Evolutionary conservation across 2,797 vertebrate species (phyloP), one percentile per base, ranked within the genome.

Genomic region (Argyrosomus regius): DNA sequence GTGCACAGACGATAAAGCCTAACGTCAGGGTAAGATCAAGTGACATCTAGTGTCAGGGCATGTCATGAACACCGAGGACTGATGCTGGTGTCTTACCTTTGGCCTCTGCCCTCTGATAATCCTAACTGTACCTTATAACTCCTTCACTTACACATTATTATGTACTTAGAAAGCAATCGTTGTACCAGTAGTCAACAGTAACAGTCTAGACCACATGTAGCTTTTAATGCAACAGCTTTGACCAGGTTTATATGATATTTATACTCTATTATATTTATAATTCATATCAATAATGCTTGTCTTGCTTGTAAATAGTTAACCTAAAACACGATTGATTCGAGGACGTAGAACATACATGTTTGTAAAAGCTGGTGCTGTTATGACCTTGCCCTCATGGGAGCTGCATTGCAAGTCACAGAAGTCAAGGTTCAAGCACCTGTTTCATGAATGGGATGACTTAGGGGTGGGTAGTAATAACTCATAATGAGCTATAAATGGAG

Each of bases 371-470:
- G 16, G 8, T 28, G 28, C 24, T 58, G 17, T 17, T 17, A 0
- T 58, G 17, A 54, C 24, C 5, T 20, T 58, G 28, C 66, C 1
- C 9, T 5, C 12, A 45, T 35, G 12, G 52, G 20, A 54, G 22
- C 26, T 73, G 5, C 48, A 24, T 77, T 63, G 22, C 5, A 3
- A 26, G 8, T 72, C 46, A 39, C 26, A 50, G 52, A 70, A 63
- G 22, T 75, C 41, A 72, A 70, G 43, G 17, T 41, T 45, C n/a
- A 45, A 45, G 53, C 52, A 0, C 3, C 10, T 43, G 52, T 78
- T 85, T 88, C 43, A 71, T 90, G 86, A 92, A 83, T 80, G 88
- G 62, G 46, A 57, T 50, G 31, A 70, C 69, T 50, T 69, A 39
- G 43, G 41, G 69, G 43, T 17, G 5, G 75, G 72, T 72, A 62